Evolutionary conservation across 1,140 invertebrate species (phyloP), one percentile per base, ranked within the genome.

Genomic region (Acromyrmex charruanus): DNA sequence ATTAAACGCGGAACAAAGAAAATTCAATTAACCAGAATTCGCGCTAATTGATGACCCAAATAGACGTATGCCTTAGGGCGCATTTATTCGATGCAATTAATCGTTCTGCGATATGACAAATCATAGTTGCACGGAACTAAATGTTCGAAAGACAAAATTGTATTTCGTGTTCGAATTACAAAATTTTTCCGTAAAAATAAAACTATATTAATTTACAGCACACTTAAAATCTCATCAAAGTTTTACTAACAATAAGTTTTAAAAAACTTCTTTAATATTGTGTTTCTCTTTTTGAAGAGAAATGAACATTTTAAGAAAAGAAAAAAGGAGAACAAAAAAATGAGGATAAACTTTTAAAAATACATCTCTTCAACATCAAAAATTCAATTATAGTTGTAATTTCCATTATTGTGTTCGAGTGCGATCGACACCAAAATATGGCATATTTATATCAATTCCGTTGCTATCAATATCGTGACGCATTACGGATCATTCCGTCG

Each of bases 21-120:
- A 75, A 84, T 84, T 84, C 18, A 84, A 84, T 84, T 84, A 84
- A 58, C 51, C 10, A 74, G 69, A 84, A 75, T 84, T 74, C 55
- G 53, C 53, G 44, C 28, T 84, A 84, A 84, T 84, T 75, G 69
- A 74, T 58, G 55, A 75, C 39, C 69, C 25, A 61, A 82, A 82
- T 80, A 81, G 31, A 44, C 66, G n/a, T 21, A 58, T 25, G 55
- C 6, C 31, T 71, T 69, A 25, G 18, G n/a, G 6, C 12, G 12
- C 12, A 16, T 35, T 31, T 55, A 16, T 25, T 39, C 39, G 28
- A 65, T 39, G 49, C 77, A 71, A 71, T 69, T 53, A 69, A 80
- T 35, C 25, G 58, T 25, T 25, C 55, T 21, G 16, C 14, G 3
- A 51, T 31, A 31, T 44, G 14, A 79, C 51, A 66, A 66, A n/a